These are phyloP conservation scores for Hypomecis atomaria DNA, from an alignment of 2,888 invertebrate genomes.

Conservation along the genomic window DNA sequence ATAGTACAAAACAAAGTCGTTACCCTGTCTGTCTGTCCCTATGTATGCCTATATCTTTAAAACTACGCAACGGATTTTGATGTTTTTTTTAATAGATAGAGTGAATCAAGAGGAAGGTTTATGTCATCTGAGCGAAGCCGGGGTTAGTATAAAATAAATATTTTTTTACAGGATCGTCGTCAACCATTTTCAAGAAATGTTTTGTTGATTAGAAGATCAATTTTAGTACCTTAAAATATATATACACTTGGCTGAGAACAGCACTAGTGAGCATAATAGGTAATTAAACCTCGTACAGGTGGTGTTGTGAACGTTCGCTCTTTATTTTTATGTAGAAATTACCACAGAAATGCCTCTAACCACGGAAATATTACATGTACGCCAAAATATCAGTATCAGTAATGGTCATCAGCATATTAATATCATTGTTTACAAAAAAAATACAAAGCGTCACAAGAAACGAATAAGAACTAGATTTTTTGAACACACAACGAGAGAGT, in stretches of 20 bases:
- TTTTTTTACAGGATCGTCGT: background rate
- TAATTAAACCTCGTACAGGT: no score
- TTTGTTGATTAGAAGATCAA: background rate
- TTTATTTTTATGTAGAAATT: background rate
- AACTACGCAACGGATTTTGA: no score
- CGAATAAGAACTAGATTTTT: slow-evolving; percentile 37
- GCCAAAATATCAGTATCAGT: slow-evolving; percentile 23
- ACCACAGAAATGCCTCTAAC: slow-evolving; percentile 3
- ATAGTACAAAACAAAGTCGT: no score
- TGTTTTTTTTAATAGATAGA: no score
- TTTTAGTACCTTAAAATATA: background rate
- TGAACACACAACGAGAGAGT: slow-evolving; percentile 20
- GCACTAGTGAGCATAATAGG: background rate
- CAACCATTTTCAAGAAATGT: background rate
- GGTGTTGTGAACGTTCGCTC: background rate
- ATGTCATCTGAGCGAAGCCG: no score
- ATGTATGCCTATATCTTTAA: no score
- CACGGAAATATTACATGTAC: slow-evolving; percentile 26
- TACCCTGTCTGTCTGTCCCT: no score
- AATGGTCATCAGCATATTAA: slow-evolving; percentile 35
- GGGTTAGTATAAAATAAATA: no score
- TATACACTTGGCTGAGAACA: background rate
- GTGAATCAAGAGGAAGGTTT: no score
- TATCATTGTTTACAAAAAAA: slow-evolving; percentile 40
- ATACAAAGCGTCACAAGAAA: slow-evolving; percentile 33